These are phyloP conservation scores for Amphimallon solstitiale DNA, from an alignment of 2,888 invertebrate genomes.

Conservation along the genomic window DNA sequence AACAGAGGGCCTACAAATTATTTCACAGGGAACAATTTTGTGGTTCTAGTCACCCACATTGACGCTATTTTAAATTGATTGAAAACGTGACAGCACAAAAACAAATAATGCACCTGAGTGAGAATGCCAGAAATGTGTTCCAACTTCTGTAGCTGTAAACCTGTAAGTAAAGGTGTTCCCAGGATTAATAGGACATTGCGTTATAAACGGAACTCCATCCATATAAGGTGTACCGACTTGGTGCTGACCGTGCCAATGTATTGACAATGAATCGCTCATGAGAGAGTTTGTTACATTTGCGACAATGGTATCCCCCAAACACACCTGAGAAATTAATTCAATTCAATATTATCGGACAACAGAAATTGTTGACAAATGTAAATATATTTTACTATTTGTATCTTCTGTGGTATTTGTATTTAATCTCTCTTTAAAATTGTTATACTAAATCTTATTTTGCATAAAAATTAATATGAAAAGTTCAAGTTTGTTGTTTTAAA, in stretches of 20 bases:
- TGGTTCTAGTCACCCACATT: too few relatives aligned
- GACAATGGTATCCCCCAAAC: slow-evolving; percentile 81
- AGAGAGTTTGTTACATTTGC: slow-evolving; percentile 85
- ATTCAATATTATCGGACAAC: too few relatives aligned
- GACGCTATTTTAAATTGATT: too few relatives aligned
- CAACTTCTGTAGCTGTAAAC: slow-evolving; percentile 77
- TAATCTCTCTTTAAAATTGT: too few relatives aligned
- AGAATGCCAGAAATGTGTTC: slow-evolving; percentile 90
- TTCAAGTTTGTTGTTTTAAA: too few relatives aligned
- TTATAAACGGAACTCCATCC: slow-evolving; percentile 89
- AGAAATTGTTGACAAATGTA: too few relatives aligned
- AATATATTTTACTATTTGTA: too few relatives aligned
- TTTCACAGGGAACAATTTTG: too few relatives aligned
- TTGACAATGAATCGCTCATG: slow-evolving; percentile 81
- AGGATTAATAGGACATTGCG: slow-evolving; percentile 85
- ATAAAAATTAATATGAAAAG: too few relatives aligned
- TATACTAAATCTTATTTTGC: too few relatives aligned
- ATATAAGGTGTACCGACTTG: slow-evolving; percentile 82
- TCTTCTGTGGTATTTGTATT: too few relatives aligned
- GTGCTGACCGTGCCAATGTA: slow-evolving; percentile 94
- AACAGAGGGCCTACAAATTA: too few relatives aligned
- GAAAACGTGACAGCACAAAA: background rate
- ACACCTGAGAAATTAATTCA: slow-evolving; percentile 74
- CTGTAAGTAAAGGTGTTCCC: slow-evolving; percentile 80
- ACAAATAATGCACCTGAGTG: slow-evolving; percentile 70